Evolutionary conservation across 2,888 invertebrate genomes (phyloP), one percentile per base, ranked within the genome.

Genomic region (Macaria liturata): DNA sequence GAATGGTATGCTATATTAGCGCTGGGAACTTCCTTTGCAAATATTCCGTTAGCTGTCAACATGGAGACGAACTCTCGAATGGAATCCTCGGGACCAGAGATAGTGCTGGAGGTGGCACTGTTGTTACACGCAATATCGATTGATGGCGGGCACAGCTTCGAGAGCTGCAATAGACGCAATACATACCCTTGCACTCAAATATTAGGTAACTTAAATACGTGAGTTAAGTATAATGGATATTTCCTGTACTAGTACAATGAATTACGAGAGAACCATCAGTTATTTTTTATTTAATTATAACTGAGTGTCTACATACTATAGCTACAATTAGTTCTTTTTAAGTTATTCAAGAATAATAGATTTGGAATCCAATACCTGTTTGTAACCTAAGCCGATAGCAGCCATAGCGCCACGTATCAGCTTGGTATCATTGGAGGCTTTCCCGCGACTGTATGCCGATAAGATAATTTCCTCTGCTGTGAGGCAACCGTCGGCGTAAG

Each of bases 1-100:
- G 97, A 97, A 78, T 98, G 98, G 76, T 97, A 98, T 0, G 98
- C 97, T 62, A 97, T 96, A 70, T 97, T 96, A 9, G 96, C 94
- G 64, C 96, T 96, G 3, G 86, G 85, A 1, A 89, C 89, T 69
- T 88, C 88, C 46, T 82, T 88, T 0, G 88, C 88, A 45, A 90
- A 90, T 20, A 88, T 78, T 3, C 76, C 72, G 40, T 81, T 74
- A 8, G 73, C 72, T 6, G 80, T 79, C 94, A 91, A 62, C 20
- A 75, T 52, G 0, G 72, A 89, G 0, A 95, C 94, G 66, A 95
- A 95, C 31, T 85, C 81, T 53, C 88, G 85, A 86, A 95, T 93
- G 8, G 88, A 88, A 32, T 94, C 94, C 1, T 92, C 91, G 0
- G 96, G 96, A 0, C 97, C 97, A 4, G 96, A 96, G 55, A 97